These are phyloP conservation scores for Hypomecis punctinalis DNA, from an alignment of 2,888 invertebrate species.

Conservation along the genomic window DNA sequence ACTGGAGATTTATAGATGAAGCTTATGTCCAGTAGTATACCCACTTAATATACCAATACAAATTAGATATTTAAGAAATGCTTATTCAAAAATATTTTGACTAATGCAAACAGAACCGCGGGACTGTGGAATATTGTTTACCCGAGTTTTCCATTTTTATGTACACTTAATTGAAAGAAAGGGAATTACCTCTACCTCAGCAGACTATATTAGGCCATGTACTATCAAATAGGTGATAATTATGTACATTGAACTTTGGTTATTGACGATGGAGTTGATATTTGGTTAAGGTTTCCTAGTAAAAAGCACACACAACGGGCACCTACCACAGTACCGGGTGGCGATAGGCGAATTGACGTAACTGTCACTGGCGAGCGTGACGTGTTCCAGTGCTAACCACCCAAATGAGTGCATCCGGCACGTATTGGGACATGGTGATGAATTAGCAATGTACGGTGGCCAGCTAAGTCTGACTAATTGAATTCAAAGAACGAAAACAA, in stretches of 20 bases:
- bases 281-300: slow-evolving; percentile 7
- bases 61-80: too few species aligned
- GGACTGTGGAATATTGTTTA: too few species aligned
- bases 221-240: slow-evolving; percentile 2
- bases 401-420: slow-evolving; percentile 31
- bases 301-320: slow-evolving; percentile 6
- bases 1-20: too few species aligned
- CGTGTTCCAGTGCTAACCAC: slow-evolving; percentile 20
- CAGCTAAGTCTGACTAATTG: slow-evolving; percentile 16
- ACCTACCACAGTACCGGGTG: slow-evolving; percentile 3
- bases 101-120: too few species aligned
- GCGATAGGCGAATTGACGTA: slow-evolving; percentile 16
- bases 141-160: too few species aligned
- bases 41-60: too few species aligned
- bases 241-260: slow-evolving; percentile 13
- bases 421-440: slow-evolving; percentile 20
- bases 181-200: background rate
- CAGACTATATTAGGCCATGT: background rate
- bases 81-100: too few species aligned
- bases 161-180: background rate
- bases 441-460: background rate
- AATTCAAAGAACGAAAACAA: slow-evolving; percentile 17
- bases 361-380: slow-evolving; percentile 5
- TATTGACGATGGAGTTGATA: slow-evolving; percentile 2
- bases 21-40: too few species aligned